phyloP scores from a whole-genome alignment of 1,140 invertebrate species.

The Lineus longissimus region DNA sequence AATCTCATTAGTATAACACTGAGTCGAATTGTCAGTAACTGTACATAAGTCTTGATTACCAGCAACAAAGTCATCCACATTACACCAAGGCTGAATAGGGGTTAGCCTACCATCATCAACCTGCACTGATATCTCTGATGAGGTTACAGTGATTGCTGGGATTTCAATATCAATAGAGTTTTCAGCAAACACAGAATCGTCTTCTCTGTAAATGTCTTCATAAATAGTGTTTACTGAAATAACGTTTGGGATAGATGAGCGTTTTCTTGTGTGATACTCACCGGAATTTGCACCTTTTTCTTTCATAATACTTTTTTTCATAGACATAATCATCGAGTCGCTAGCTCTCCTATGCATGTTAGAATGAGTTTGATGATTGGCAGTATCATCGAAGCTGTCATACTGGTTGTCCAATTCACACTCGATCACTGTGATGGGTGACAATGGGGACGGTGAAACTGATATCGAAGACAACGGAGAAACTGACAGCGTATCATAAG shows the following conservation, averaged over 20 bases:
- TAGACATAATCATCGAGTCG: neutral
- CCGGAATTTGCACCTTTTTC: neutral
- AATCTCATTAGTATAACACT: neutral
- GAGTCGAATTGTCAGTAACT: constrained; percentile 3
- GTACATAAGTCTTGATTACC: neutral
- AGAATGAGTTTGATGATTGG: neutral
- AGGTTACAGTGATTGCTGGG: constrained; percentile 2
- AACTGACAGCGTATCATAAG: neutral
- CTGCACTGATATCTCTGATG: constrained; percentile 22
- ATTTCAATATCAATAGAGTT: neutral
- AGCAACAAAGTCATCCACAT: neutral
- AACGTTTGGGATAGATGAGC: neutral
- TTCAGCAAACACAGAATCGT: neutral
- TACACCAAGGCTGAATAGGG: constrained; percentile 16
- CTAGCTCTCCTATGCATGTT: neutral
- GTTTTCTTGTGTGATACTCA: neutral
- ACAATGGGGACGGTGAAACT: constrained; percentile 31
- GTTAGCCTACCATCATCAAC: constrained; percentile 29
- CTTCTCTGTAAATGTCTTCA: neutral
- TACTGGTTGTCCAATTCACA: constrained; percentile 40
- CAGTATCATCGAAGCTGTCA: constrained; percentile 22
- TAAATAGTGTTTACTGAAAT: neutral
- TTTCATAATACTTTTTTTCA: neutral
- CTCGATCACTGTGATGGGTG: constrained; percentile 46
- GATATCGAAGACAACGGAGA: constrained; percentile 28